Base-by-base conservation (phyloP, 2,797 vertebrate genomes). In the Lutjanus argentimaculatus region DNA sequence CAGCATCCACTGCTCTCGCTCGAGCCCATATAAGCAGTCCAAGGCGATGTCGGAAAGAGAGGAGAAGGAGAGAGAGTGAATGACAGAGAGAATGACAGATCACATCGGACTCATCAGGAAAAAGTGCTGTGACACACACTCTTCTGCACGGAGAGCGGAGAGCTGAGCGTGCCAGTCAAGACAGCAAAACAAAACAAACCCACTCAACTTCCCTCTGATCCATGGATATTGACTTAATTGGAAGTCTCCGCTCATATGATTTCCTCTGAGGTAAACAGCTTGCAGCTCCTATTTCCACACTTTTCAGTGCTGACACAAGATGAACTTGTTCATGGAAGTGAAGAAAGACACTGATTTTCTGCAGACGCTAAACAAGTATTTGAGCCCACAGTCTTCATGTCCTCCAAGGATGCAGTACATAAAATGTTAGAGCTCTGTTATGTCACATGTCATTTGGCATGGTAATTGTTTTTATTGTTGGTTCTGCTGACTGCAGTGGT, bases 61-160 rank as follows among this genome's bases (percentile, higher is more conserved):
- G 55, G 61, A 55, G 55, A 68, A 82, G 87, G 75, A 86, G 82
- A 63, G 81, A 76, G 91, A 79, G 79, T 82, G 77, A 90, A 86
- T 85, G 87, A 90, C 82, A 85, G 82, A 79, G 88, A 75, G 85
- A 86, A 80, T 66, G 87, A 91, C 91, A 89, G 87, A 91, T 93
- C 90, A 87, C 86, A 87, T 90, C 12, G 83, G 86, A 88, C 85
- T 91, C 90, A 88, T 88, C 79, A 77, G 75, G 77, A 94, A 87
- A 90, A 92, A 90, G 85, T 82, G 90, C 89, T 90, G 92, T 83
- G 87, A 92, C 89, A 90, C 87, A 83, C 88, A 83, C 61, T 90
- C 74, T 62, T 77, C 59, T 79, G 82, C 84, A 69, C 17, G 19
- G 78, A 79, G 66, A 75, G 76, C 80, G 71, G 21, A 62, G 67